Percentiles rank a stretch among this genome's conserved stretches.
Evolutionary conservation across 2,888 invertebrate genomes (phyloP).

Genomic region (Galerucella calmariensis): DNA sequence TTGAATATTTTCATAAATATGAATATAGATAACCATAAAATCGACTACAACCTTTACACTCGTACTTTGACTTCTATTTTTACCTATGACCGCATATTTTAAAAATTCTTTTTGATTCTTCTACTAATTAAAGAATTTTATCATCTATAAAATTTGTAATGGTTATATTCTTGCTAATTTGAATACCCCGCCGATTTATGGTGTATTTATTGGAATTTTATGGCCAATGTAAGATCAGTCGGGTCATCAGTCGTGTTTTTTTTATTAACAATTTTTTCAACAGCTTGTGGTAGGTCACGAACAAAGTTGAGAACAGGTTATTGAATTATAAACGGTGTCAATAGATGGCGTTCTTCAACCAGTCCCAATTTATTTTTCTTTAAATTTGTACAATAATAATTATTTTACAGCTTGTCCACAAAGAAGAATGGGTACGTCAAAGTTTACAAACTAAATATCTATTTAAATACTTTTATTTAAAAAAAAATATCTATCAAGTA

Average conservation of each 20-base stretch:
- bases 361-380: too few relatives aligned
- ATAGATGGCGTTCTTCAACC: too few relatives aligned
- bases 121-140: conserved; percentile 21
- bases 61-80: background rate
- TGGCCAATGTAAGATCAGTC: conserved; percentile 9
- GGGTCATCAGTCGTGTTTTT: too few relatives aligned
- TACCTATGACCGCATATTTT: conserved; percentile 15
- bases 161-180: conserved; percentile 29
- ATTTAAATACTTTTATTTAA: too few relatives aligned
- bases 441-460: too few relatives aligned
- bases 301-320: background rate
- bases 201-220: conserved; percentile 27
- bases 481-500: background rate
- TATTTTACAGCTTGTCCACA: too few relatives aligned
- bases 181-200: conserved; percentile 28
- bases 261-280: conserved; percentile 6
- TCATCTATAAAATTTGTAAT: conserved; percentile 23
- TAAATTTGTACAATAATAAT: too few relatives aligned
- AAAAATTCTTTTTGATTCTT: conserved; percentile 15
- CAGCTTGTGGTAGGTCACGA: conserved; percentile 27
- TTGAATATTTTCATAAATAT: too few relatives aligned
- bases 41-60: too few relatives aligned
- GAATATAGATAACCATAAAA: too few relatives aligned
- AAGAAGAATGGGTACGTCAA: too few relatives aligned
- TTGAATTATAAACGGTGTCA: too few relatives aligned